Base-by-base conservation (phyloP, 1,140 invertebrate genomes). In the Macrobrachium rosenbergii region DNA sequence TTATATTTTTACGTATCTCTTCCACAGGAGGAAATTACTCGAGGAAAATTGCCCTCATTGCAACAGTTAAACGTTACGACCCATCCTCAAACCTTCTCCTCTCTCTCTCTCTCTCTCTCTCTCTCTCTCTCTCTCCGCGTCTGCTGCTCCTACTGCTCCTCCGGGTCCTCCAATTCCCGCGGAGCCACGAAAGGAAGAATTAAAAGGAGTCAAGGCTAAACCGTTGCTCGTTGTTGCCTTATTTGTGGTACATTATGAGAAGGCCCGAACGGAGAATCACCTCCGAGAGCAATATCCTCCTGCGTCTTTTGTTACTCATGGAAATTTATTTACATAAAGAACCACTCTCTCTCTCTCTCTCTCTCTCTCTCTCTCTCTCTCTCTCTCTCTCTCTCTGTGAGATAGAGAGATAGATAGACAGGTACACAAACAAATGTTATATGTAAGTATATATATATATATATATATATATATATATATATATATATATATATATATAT, bases 401-500 rank as follows among this genome's bases (percentile, higher is more conserved):
- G 17, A 58, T 8, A 52, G 7, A 52, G 7, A 5, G 7, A 52
- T 52, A 52, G 7, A 52, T 52, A 78, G 6, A 52, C 19, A 78
- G 7, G n/a, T 21, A 78, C 0, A 78, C 37, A n/a, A n/a, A 77
- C 37, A 45, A 45, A 77, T 21, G n/a, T n/a, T 23, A 28, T 17
- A 43, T 19, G n/a, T 11, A 78, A 0, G 17, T 11, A 60, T 12
- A 78, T n/a, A 58, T n/a, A 78, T 21, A 59, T 21, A 78, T 58
- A 60, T 58, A 78, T 58, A 78, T 58, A 58, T 58, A 78, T 58
- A 78, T 58, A 78, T 58, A 69, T 69, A 69, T 69, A 69, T 69
- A 69, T 69, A 69, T 69, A 69, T 69, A 69, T 69, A 69, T 69
- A 69, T 69, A 69, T 69, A 23, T 69, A 69, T 69, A 69, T 69